phyloP scores from a whole-genome alignment of 2,888 invertebrate species.

The Spicauda simplicius region DNA sequence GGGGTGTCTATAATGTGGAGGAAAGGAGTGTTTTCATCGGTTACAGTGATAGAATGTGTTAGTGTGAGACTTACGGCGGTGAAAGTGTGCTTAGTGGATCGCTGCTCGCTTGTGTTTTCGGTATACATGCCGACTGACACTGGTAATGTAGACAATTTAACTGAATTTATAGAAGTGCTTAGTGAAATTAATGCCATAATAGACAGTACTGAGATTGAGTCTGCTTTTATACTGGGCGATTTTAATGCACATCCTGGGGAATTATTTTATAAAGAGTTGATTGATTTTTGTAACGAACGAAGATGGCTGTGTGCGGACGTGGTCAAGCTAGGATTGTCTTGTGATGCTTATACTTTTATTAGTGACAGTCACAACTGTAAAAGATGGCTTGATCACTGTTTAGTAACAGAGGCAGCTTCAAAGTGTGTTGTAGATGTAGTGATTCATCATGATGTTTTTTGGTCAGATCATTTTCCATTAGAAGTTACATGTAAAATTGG shows the following conservation, averaged over 20 bases:
- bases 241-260: too few relatives aligned
- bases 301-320: conserved; percentile 2
- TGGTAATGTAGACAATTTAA: too few relatives aligned
- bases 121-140: too few relatives aligned
- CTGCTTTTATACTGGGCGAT: too few relatives aligned
- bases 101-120: background rate
- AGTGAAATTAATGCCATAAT: too few relatives aligned
- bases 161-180: too few relatives aligned
- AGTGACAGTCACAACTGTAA: conserved; percentile 1
- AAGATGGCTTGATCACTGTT: background rate
- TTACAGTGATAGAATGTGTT: background rate
- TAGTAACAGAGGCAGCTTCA: background rate
- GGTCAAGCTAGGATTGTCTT: background rate
- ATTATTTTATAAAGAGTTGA: background rate
- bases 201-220: too few relatives aligned
- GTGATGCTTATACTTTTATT: conserved; percentile 2
- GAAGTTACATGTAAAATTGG: background rate
- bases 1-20: conserved; percentile 10
- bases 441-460: background rate
- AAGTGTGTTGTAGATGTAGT: background rate
- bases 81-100: background rate
- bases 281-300: background rate
- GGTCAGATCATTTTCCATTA: conserved; percentile 13
- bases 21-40: background rate
- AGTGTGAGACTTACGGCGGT: background rate